phyloP scores from a whole-genome alignment of 2,888 invertebrate genomes.

The Orchestes rusci region DNA sequence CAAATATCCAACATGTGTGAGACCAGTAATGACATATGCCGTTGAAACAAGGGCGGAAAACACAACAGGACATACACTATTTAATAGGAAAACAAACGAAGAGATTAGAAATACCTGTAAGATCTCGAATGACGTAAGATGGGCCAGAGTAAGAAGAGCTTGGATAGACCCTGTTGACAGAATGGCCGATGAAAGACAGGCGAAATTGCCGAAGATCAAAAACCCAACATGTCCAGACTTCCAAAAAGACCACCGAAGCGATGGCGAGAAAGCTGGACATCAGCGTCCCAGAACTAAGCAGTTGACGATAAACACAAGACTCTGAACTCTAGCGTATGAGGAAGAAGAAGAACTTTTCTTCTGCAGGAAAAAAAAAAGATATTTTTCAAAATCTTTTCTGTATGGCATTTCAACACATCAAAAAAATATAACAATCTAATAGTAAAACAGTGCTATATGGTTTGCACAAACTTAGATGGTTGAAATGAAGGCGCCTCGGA shows the following conservation, averaged over 20 bases:
- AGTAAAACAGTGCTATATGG: no score
- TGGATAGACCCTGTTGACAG: conserved; percentile 12
- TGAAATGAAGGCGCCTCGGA: no score
- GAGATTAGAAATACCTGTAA: conserved; percentile 5
- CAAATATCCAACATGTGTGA: no score
- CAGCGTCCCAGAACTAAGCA: conserved; percentile 7
- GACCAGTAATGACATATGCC: no score
- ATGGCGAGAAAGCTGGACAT: conserved; percentile 13
- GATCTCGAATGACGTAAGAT: conserved; percentile 11
- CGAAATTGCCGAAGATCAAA: conserved; percentile 9
- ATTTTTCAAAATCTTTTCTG: no score
- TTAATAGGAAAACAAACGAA: background rate
- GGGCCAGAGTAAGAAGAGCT: conserved; percentile 5
- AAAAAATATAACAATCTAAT: no score
- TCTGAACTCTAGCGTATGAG: background rate
- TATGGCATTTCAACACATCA: no score
- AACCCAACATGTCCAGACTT: conserved; percentile 2
- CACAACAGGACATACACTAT: background rate
- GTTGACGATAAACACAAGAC: background rate
- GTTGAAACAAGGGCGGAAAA: no score
- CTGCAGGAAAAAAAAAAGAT: background rate
- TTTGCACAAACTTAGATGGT: no score
- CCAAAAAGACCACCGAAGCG: conserved; percentile 12
- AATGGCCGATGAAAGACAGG: conserved; percentile 12
- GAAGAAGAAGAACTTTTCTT: background rate